Conservation (phyloP, 2,113 vertebrate genomes). For the Phrynosoma blainvillii region DNA sequence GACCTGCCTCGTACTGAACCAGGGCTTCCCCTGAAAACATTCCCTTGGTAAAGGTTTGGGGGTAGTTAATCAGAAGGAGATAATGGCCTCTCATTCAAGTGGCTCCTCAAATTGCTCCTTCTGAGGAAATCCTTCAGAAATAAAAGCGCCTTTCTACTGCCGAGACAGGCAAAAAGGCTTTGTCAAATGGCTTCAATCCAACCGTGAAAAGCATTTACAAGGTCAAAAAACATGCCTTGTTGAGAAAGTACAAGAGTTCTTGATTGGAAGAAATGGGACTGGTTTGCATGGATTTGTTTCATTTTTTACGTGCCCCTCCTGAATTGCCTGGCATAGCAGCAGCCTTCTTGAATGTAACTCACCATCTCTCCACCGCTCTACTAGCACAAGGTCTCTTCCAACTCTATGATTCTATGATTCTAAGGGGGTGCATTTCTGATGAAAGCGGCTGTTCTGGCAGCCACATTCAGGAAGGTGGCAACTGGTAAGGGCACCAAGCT, state of each 20-base stretch:
- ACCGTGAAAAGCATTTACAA: conserved; percentile 17
- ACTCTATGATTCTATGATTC: too few species aligned
- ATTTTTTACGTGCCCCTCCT: background rate
- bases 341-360: background rate
- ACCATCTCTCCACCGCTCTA: too few species aligned
- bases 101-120: conserved; percentile 1
- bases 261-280: conserved; percentile 17
- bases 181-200: background rate
- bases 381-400: too few species aligned
- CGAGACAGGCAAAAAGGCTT: background rate
- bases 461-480: too few species aligned
- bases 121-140: background rate
- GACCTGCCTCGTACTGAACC: background rate
- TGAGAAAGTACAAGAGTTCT: background rate
- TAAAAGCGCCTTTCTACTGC: background rate
- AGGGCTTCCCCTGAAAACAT: background rate
- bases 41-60: background rate
- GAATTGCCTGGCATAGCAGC: background rate
- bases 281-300: background rate
- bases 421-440: too few species aligned
- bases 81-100: background rate
- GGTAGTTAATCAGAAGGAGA: background rate
- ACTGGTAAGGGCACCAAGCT: too few species aligned
- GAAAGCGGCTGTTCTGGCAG: too few species aligned
- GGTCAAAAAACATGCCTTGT: conserved; percentile 11